phyloP scores from a whole-genome alignment of 2,797 vertebrate genomes.

The Falco rusticolus region DNA sequence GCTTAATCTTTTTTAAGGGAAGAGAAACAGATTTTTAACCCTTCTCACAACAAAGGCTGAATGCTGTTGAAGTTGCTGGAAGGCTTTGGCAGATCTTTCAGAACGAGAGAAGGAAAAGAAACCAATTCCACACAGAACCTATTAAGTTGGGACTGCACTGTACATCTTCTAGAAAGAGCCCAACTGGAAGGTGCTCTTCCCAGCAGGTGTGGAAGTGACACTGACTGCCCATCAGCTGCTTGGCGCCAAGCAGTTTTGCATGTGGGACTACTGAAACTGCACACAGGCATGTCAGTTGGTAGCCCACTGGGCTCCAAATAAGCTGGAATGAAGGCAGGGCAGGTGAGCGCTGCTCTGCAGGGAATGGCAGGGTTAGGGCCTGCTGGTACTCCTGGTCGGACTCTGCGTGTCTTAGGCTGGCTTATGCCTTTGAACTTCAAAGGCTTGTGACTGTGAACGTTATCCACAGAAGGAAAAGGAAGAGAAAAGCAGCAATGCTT shows the following conservation, averaged over 20 bases:
- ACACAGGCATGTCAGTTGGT: fast-evolving
- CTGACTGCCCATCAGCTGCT: neutral
- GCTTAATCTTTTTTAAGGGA: neutral
- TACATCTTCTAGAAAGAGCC: neutral
- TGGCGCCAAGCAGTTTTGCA: neutral
- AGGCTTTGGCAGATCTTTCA: neutral
- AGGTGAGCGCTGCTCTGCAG: neutral
- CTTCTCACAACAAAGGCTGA: neutral
- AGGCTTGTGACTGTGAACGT: too few species aligned
- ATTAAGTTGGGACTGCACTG: neutral
- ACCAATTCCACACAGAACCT: neutral
- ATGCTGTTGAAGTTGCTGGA: neutral
- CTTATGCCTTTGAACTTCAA: neutral
- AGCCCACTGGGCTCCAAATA: neutral
- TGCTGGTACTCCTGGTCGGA: neutral
- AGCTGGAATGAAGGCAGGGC: neutral
- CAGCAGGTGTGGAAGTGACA: neutral
- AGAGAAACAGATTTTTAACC: neutral
- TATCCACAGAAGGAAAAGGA: neutral
- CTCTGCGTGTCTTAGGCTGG: neutral
- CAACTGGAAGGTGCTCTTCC: neutral
- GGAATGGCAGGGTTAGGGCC: fast-evolving
- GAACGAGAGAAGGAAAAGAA: neutral
- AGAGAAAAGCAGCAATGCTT: neutral
- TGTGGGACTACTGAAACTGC: neutral